Base-by-base conservation (phyloP, 2,888 invertebrate genomes). In the Apocheima hispidaria region DNA sequence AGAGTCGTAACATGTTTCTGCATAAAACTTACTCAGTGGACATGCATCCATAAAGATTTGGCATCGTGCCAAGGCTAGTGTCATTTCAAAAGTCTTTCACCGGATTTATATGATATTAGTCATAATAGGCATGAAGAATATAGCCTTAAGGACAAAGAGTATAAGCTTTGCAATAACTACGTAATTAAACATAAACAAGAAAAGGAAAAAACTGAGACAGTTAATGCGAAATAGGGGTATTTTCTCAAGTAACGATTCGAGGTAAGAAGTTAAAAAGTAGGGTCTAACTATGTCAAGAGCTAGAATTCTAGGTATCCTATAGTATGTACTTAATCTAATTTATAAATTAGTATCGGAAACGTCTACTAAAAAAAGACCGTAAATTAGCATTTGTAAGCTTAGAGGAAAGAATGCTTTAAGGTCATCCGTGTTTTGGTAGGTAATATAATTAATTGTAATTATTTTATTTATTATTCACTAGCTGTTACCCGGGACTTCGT, bases 1-100 rank as follows among this genome's bases (percentile, higher is more conserved):
- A 54, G 55, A 49, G 38, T 49, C 49, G 40, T 62, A 55, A 40
- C 46, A 60, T 53, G 49, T 60, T 54, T 54, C 56, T 60, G 26
- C 58, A 65, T 65, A 60, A 60, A 62, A 59, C 46, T 65, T 54
- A 56, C 59, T 52, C 61, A 56, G 56, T 60, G 26, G 28, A 38
- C 40, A 46, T 57, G 46, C 41, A 26, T 35, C 44, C 53, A 65
- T 60, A 62, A 49, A 58, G 20, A 49, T 63, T 65, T 75, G 78
- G 78, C 78, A 66, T 44, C 18, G 7, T 38, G 70, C 74, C 78
- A 77, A 74, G 72, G 71, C 66, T 69, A 66, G 68, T 62, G 57
- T 65, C 57, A 65, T 67, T 69, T 65, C 67, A 71, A 71, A 64
- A 63, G 63, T 72, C 81, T 82, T 80, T 82, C 81, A 75, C 79